A percentile compares a stretch with the other conserved stretches of the same genome.
These are phyloP conservation scores for Bhutanitis thaidina DNA, from an alignment of 2,888 invertebrate species.

Conservation along the genomic window DNA sequence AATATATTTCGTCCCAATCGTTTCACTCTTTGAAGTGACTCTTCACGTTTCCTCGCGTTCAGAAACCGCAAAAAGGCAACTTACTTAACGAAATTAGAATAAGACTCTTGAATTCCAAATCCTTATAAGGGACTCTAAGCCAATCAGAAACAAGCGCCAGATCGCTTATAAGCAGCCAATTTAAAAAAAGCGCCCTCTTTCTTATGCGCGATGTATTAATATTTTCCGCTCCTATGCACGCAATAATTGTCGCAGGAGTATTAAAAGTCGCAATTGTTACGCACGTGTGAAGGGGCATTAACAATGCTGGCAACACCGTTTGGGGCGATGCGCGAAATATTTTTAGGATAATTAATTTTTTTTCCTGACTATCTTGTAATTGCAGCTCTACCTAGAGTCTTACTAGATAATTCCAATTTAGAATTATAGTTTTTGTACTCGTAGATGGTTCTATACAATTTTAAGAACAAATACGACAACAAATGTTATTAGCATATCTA, in stretches of 20 bases:
- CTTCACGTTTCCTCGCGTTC: conserved; percentile 14
- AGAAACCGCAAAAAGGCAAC: conserved; percentile 21
- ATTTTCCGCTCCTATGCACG: conserved; percentile 65
- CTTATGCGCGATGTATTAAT: conserved; percentile 52
- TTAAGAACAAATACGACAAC: no score
- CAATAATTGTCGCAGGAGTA: conserved; percentile 65
- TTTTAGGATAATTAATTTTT: conserved; percentile 18
- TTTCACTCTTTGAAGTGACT: conserved; percentile 11
- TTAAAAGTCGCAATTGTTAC: conserved; percentile 57
- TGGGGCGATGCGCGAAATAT: conserved; percentile 28
- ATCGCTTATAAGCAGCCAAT: conserved; percentile 50
- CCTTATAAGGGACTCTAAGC: conserved; percentile 31
- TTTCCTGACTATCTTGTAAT: not conserved
- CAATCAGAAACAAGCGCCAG: conserved; percentile 30
- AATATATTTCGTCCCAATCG: no score
- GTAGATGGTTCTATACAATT: no score
- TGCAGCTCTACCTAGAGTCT: no score
- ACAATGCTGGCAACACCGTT: conserved; percentile 25
- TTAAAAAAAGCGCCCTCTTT: conserved; percentile 50
- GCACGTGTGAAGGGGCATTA: conserved; percentile 45
- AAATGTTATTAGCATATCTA: no score
- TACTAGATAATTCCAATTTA: no score
- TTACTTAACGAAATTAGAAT: conserved; percentile 28
- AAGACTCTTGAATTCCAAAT: conserved; percentile 28
- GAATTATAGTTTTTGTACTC: no score